Evolutionary conservation across 1,140 invertebrate species (phyloP).

Genomic region (Apis dorsata): DNA sequence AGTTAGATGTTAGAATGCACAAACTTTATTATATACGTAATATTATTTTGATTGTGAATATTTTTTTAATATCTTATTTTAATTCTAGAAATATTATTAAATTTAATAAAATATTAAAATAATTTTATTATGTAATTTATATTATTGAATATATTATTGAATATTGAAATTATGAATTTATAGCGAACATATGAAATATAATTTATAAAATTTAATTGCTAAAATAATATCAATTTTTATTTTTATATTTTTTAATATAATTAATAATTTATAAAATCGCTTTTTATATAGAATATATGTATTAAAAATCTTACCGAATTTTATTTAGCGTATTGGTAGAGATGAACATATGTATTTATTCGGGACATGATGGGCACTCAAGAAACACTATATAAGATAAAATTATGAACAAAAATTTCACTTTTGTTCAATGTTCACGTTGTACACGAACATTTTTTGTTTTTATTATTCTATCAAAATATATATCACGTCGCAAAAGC

Average conservation of each 20-base stretch:
- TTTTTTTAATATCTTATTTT: neutral
- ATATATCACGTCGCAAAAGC: neutral
- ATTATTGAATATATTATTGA: neutral
- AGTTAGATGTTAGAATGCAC: neutral
- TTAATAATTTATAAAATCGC: too few species aligned
- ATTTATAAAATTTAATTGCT: neutral
- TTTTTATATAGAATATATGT: neutral
- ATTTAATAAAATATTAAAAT: neutral
- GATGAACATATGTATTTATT: constrained; percentile 37
- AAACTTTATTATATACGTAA: neutral
- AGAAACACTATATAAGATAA: constrained; percentile 4
- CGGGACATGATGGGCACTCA: constrained; percentile 18
- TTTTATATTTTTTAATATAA: neutral
- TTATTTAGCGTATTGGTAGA: constrained; percentile 36
- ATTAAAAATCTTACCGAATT: constrained; percentile 40
- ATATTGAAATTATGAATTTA: neutral
- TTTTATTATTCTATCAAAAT: neutral
- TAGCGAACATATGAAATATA: neutral
- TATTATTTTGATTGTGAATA: neutral
- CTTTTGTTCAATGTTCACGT: constrained; percentile 27
- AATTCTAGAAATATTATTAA: neutral
- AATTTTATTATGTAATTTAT: neutral
- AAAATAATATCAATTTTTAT: neutral
- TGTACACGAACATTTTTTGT: constrained; percentile 14
- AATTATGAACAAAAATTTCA: constrained; percentile 29